Evolutionary conservation across 2,797 vertebrate species (phyloP), one percentile per base, ranked within the genome.

Genomic region (Amphiprion clarkii): DNA sequence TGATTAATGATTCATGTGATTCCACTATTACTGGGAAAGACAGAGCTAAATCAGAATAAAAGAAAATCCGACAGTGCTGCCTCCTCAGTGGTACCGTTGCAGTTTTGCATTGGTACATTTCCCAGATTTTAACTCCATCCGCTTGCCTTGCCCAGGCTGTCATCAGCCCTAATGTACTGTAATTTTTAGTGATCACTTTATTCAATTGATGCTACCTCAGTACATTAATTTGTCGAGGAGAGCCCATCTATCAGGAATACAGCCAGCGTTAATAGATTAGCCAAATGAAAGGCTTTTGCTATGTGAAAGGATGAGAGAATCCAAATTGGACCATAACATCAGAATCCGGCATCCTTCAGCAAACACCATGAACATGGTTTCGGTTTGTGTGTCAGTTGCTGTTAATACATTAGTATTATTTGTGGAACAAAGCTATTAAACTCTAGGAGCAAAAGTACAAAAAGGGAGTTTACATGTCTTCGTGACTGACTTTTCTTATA

Each of bases 1-100:
- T 77, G 73, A 89, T 84, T 87, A 85, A 89, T 59, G 31, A 85
- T 61, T 79, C 23, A 78, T 63, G 59, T 61, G 70, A 84, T 89
- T 79, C 74, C 62, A 71, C 75, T 74, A 63, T 76, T 66, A 36
- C 55, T 71, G 57, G 63, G 61, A 68, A 62, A 19, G 19, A 55
- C n/a, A 46, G 65, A 21, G 25, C 60, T 74, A 66, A 57, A 67
- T 80, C 55, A 67, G 46, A 54, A 46, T 54, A 54, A 64, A 76
- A 64, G 36, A 69, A 27, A 74, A 69, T 61, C 16, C 4, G 5
- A 63, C 62, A 21, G 19, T 4, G 4, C 53, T 61, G 55, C 57
- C 55, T 73, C 53, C 6, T 74, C 44, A 33, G 49, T 68, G 55
- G 42, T 53, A 62, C 69, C 68, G 40, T 70, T 67, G 39, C 21